Conservation (phyloP, 2,888 invertebrate species). For the Ormyrus nitidulus region DNA sequence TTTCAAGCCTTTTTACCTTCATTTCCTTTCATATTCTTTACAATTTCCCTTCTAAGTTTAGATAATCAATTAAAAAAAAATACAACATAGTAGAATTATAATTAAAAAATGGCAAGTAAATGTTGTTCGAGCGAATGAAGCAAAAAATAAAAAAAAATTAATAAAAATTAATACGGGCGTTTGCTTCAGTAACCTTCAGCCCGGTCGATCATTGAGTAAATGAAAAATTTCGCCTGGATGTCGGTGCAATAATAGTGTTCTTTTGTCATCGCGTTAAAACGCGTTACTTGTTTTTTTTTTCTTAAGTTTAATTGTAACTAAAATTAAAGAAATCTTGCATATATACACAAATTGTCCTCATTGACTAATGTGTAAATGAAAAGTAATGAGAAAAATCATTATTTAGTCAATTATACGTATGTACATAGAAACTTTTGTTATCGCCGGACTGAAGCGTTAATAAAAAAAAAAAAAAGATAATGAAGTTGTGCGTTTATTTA, state of each 20-base stretch:
- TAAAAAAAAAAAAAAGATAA: slow-evolving; percentile 21
- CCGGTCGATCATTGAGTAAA: slow-evolving; percentile 59
- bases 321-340: slow-evolving; percentile 30
- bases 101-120: slow-evolving; percentile 41
- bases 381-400: slow-evolving; percentile 40
- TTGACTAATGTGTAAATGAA: slow-evolving; percentile 48
- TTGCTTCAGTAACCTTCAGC: slow-evolving; percentile 64
- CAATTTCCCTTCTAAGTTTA: slow-evolving; percentile 44
- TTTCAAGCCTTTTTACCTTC: slow-evolving; percentile 53
- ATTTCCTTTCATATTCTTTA: slow-evolving; percentile 50
- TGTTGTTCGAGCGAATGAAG: slow-evolving; percentile 46
- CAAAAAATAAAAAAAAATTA: slow-evolving; percentile 41
- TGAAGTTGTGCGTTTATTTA: slow-evolving; percentile 37
- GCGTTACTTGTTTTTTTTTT: slow-evolving; percentile 49
- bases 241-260: slow-evolving; percentile 55
- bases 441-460: slow-evolving; percentile 64
- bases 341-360: slow-evolving; percentile 33
- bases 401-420: slow-evolving; percentile 47
- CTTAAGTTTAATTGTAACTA: slow-evolving; percentile 53
- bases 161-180: slow-evolving; percentile 48
- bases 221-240: slow-evolving; percentile 55
- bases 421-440: slow-evolving; percentile 57
- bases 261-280: slow-evolving; percentile 13
- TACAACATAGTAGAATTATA: slow-evolving; percentile 47
- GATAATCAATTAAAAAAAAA: slow-evolving; percentile 41